Base-by-base conservation (phyloP, 2,888 invertebrate species). In the Xylocampa areola region DNA sequence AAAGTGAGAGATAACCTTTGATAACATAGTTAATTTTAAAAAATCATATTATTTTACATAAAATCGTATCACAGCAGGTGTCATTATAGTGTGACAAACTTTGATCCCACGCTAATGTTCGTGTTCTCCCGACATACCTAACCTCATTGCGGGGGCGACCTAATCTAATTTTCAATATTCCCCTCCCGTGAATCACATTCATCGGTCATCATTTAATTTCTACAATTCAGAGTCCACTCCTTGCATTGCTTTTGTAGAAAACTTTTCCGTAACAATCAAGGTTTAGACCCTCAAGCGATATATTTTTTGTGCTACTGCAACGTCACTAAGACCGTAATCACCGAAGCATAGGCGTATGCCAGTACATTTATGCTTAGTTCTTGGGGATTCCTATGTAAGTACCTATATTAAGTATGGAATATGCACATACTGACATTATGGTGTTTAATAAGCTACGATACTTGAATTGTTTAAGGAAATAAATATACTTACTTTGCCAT, bases 41-140 rank as follows among this genome's bases (percentile, higher is more conserved):
- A 51, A 45, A 23, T n/a, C n/a, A 35, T 39, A 23, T 67, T 32
- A 40, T 51, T 48, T 23, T 36, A 11, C 11, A 8, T 59, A 60
- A 43, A 44, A 67, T 67, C 16, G 16, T 64, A 63, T 65, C 53
- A 41, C 51, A 70, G 76, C 82, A 86, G 84, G 84, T 85, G 82
- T 77, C 73, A 76, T 73, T 79, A 72, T 25, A 25, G 7, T 77
- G 68, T 76, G 71, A 80, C 76, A 77, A 79, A 60, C 61, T 77
- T 73, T 68, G 55, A 81, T 78, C 86, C 86, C 87, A 87, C 86
- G 84, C 83, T 66, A 70, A 74, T 70, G 72, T 73, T 68, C 76
- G 72, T 77, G 80, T 75, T 82, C 77, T 79, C 68, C 69, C 70
- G 74, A 73, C 73, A 73, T 77, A 79, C 65, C 62, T 65, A 77